Percentiles rank a stretch among this genome's conserved stretches.
These are phyloP conservation scores for Platyrinchus mystaceus DNA, from an alignment of 2,797 vertebrate species.

Conservation along the genomic window DNA sequence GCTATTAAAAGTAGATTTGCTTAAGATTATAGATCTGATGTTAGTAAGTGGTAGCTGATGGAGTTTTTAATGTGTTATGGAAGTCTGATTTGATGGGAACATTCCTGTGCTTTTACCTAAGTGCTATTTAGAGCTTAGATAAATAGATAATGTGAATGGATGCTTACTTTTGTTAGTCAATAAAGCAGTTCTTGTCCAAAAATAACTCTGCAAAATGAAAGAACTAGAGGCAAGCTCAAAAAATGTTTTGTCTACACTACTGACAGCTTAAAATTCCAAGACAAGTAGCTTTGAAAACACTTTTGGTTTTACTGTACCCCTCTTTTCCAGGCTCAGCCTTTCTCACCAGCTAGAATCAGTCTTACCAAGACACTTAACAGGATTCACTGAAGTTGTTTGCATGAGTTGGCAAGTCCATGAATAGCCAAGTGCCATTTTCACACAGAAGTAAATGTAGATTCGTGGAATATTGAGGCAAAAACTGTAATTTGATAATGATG, in stretches of 20 bases:
- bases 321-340: not conserved
- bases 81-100: not conserved
- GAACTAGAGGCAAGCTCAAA: not conserved
- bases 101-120: not conserved
- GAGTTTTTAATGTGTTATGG: constrained; percentile 12
- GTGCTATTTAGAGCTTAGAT: not conserved
- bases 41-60: constrained; percentile 9
- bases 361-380: not conserved
- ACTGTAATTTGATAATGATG: not conserved
- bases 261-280: not conserved
- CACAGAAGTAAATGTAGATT: not conserved
- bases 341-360: not conserved
- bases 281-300: not conserved
- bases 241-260: not conserved
- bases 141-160: not conserved
- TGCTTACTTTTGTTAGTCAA: not conserved
- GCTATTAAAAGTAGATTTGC: constrained; percentile 6
- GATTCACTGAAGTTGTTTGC: not conserved
- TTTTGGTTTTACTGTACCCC: not conserved
- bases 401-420: not conserved
- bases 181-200: constrained; percentile 2
- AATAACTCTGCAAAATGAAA: not conserved
- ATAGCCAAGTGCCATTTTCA: not conserved
- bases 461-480: not conserved
- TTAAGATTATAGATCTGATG: not conserved